phyloP scores from a whole-genome alignment of 2,888 invertebrate species.

The Allophyes oxyacanthae region DNA sequence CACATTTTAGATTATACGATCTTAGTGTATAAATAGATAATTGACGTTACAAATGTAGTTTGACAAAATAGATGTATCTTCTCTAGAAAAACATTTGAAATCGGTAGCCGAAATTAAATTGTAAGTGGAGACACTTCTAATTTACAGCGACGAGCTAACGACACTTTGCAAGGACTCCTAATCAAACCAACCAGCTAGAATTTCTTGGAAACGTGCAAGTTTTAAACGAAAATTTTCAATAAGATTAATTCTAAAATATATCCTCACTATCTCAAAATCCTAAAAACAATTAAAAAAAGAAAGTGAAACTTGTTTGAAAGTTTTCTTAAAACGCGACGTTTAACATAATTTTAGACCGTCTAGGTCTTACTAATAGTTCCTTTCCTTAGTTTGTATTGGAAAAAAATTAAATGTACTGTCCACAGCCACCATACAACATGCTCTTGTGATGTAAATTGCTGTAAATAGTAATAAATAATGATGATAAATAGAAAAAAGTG shows the following conservation, averaged over 20 bases:
- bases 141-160: constrained; percentile 17
- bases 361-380: constrained; percentile 67
- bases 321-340: constrained; percentile 19
- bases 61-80: constrained; percentile 10
- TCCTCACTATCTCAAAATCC: background rate
- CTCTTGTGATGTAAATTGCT: constrained; percentile 88
- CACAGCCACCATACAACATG: constrained; percentile 73
- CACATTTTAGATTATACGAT: constrained; percentile 8
- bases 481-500: constrained; percentile 71
- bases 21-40: constrained; percentile 7
- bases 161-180: constrained; percentile 38
- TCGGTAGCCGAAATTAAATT: constrained; percentile 13
- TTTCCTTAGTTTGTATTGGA: constrained; percentile 60
- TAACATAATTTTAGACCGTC: constrained; percentile 19
- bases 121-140: constrained; percentile 11
- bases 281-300: constrained; percentile 1
- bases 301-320: constrained; percentile 12
- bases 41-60: constrained; percentile 29
- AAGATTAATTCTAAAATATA: constrained; percentile 3
- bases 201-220: constrained; percentile 44
- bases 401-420: constrained; percentile 59
- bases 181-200: constrained; percentile 44
- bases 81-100: constrained; percentile 32
- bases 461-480: constrained; percentile 76
- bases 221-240: constrained; percentile 22